Base-by-base conservation (phyloP, 1,140 invertebrate genomes). In the Penaeus vannamei region DNA sequence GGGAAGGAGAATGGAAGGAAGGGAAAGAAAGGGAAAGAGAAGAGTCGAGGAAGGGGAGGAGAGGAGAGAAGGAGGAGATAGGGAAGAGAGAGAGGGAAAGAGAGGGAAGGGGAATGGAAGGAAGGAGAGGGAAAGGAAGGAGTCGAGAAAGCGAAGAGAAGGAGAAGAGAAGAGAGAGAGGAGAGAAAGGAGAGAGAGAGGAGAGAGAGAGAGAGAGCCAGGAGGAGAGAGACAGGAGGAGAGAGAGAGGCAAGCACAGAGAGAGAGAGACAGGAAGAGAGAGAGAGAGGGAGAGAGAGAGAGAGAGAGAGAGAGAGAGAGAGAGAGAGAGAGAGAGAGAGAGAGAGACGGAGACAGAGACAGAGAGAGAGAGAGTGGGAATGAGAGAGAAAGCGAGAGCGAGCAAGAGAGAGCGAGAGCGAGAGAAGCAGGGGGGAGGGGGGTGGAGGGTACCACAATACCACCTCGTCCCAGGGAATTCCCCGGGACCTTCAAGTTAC, bases 301-400 rank as follows among this genome's bases (percentile, higher is more conserved):
- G 69, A 12, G n/a, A n/a, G 60, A 64, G 61, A 84, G 82, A 64
- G 61, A 84, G 82, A 32, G 82, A 84, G 80, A n/a, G n/a, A 59
- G 80, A 61, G n/a, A 22, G 80, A 22, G 42, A 59, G 80, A 61
- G 29, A 59, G 42, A n/a, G 23, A 5, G n/a, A 8, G 17, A 59
- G 59, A 32, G 23, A 42, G 83, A 72, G 32, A 69, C 36, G 42
- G 83, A 42, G 83, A 85, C 29, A 42, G 62, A 42, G 62, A 85
- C 61, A 85, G 83, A 72, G 83, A 72, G 62, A 42, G 83, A 85
- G 83, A 20, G 12, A 72, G 83, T 42, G 23, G 69, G 64, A 42
- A 64, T n/a, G 26, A 66, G 59, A 42, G 26, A 8, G 26, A 1
- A 23, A 22, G 42, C 8, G 22, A 1, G 53, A n/a, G n/a, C 5